A percentile compares a stretch with the other conserved stretches of the same genome.
Conservation (phyloP, 2,113 vertebrate genomes). For the Urocitellus parryii region DNA sequence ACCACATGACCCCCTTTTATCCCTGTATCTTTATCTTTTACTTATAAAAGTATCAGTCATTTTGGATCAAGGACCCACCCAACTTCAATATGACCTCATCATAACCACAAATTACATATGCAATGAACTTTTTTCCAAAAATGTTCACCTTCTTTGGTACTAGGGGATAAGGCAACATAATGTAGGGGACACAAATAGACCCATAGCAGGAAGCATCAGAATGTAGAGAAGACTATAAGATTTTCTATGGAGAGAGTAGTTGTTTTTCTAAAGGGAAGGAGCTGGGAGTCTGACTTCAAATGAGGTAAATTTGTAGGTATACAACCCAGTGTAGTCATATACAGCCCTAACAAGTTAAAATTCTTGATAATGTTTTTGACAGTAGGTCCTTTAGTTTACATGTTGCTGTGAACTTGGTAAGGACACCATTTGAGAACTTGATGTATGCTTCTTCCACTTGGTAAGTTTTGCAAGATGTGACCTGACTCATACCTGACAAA, state of each 20-base stretch:
- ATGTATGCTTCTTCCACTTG: neutral
- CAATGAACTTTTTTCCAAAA: neutral
- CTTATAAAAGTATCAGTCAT: neutral
- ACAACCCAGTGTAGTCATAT: no score
- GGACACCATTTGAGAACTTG: neutral
- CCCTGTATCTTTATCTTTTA: neutral
- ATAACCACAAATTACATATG: neutral
- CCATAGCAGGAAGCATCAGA: neutral
- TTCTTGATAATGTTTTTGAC: neutral
- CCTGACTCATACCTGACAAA: neutral
- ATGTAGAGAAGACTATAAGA: neutral
- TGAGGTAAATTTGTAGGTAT: neutral
- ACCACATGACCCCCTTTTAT: neutral
- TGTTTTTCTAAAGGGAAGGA: neutral
- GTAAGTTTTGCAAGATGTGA: neutral
- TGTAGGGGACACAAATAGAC: neutral
- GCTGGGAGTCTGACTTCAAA: neutral
- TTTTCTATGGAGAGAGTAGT: neutral
- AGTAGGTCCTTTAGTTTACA: neutral
- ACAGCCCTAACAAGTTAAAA: neutral
- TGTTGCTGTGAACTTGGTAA: neutral
- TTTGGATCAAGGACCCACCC: neutral
- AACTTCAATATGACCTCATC: neutral
- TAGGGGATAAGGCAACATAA: neutral
- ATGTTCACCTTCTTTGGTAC: neutral